Conservation (phyloP, 2,797 vertebrate genomes). For the Hephaestus fuliginosus region DNA sequence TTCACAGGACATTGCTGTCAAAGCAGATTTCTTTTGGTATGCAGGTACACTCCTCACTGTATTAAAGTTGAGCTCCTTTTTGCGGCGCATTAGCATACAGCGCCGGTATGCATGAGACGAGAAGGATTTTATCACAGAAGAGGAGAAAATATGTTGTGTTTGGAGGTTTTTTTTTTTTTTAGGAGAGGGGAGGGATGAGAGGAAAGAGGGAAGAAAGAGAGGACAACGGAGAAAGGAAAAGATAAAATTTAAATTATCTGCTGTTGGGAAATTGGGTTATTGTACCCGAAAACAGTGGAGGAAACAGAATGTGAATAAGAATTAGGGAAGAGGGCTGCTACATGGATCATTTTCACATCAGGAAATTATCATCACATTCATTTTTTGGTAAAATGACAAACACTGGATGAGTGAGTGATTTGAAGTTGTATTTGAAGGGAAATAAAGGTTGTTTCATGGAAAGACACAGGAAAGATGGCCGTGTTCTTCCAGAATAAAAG, state of each 20-base stretch:
- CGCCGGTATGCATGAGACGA: constrained; percentile 39
- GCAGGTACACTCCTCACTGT: constrained; percentile 57
- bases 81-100: constrained; percentile 65
- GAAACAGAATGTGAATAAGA: constrained; percentile 43
- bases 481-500: not conserved
- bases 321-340: not conserved
- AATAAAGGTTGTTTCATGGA: not conserved
- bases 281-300: constrained; percentile 32
- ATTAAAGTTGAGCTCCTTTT: constrained; percentile 66
- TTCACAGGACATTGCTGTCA: constrained; percentile 74
- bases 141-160: constrained; percentile 58
- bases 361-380: constrained; percentile 7
- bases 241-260: constrained; percentile 47
- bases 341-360: constrained; percentile 9
- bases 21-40: constrained; percentile 71
- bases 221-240: constrained; percentile 30
- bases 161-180: constrained; percentile 22
- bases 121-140: constrained; percentile 65
- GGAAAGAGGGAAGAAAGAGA: constrained; percentile 28
- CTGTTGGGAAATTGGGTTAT: constrained; percentile 32
- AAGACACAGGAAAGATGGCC: not conserved
- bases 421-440: not conserved
- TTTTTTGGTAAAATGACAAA: constrained; percentile 26
- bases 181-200: constrained; percentile 7
- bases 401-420: not conserved